Evolutionary conservation across 2,888 invertebrate genomes (phyloP).

Genomic region (Heliconius ethilla): DNA sequence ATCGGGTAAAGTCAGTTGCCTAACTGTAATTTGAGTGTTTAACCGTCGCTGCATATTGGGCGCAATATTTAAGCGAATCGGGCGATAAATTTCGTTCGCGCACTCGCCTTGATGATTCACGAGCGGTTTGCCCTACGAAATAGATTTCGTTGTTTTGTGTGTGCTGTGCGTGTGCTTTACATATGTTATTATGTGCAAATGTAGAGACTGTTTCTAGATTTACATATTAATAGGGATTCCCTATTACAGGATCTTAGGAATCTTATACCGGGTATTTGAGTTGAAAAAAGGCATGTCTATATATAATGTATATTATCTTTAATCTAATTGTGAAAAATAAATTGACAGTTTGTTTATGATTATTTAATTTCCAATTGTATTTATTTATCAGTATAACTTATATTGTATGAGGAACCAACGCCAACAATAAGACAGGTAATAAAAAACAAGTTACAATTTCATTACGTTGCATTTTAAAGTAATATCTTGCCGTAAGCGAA

Average conservation of each 20-base stretch:
- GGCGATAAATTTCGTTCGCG: conserved; percentile 43
- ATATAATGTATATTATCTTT: background rate
- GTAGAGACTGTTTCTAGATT: background rate
- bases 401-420: conserved; percentile 16
- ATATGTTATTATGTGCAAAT: conserved; percentile 26
- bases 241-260: too few species aligned
- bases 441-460: conserved; percentile 51
- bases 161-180: conserved; percentile 13
- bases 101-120: conserved; percentile 44
- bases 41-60: conserved; percentile 45
- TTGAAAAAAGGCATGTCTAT: background rate
- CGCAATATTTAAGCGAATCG: conserved; percentile 45
- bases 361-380: background rate
- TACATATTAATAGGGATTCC: too few species aligned
- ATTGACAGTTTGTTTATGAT: background rate
- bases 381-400: background rate
- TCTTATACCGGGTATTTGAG: background rate
- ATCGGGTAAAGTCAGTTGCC: conserved; percentile 37
- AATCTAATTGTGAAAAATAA: background rate
- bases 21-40: conserved; percentile 45
- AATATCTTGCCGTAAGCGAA: conserved; percentile 59
- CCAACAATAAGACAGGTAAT: conserved; percentile 35
- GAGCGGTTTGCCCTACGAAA: conserved; percentile 39
- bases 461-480: conserved; percentile 57
- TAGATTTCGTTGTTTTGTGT: conserved; percentile 37